Base-by-base conservation (phyloP, 1,140 invertebrate genomes). In the Leptopilina boulardi region DNA sequence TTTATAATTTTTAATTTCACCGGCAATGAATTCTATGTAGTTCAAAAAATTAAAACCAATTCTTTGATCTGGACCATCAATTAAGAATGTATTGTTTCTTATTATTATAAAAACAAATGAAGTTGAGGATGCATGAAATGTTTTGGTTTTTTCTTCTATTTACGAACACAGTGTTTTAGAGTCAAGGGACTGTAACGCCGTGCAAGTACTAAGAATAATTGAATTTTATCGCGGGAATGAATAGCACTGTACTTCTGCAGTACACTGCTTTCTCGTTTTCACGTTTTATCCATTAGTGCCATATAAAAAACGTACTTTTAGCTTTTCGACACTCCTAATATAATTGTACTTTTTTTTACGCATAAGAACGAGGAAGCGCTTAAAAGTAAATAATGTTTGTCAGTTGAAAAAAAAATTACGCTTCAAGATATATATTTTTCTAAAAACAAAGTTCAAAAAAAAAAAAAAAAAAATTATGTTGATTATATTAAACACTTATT, bases 181-280 rank as follows among this genome's bases (percentile, higher is more conserved):
- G n/a, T 11, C 42, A 15, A 15, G 42, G 13, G 42, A 47, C 13
- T 15, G 42, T n/a, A 47, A 15, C n/a, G 42, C 42, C 42, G n/a
- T n/a, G n/a, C 42, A 47, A 47, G 42, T 47, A 47, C 13, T 15
- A 47, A 47, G 42, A 47, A 47, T 47, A 47, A 47, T 47, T 47
- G 42, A 47, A 11, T 47, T 47, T 47, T 47, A n/a, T 47, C 15
- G n/a, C 42, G n/a, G 42, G 13, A n/a, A 47, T 47, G 42, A 47
- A 47, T n/a, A 10, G 42, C 15, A 15, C 42, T 47, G 1, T n/a
- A 47, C 5, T n/a, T 10, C 42, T 47, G 42, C n/a, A 13, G 13
- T 47, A 47, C 42, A 47, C n/a, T 47, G 42, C 42, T 47, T 47
- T 47, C 42, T 47, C 42, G 11, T 47, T 47, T n/a, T 47, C 42